Evolutionary conservation across 2,888 invertebrate genomes (phyloP), one percentile per base, ranked within the genome.

Genomic region (Acronicta leporina): DNA sequence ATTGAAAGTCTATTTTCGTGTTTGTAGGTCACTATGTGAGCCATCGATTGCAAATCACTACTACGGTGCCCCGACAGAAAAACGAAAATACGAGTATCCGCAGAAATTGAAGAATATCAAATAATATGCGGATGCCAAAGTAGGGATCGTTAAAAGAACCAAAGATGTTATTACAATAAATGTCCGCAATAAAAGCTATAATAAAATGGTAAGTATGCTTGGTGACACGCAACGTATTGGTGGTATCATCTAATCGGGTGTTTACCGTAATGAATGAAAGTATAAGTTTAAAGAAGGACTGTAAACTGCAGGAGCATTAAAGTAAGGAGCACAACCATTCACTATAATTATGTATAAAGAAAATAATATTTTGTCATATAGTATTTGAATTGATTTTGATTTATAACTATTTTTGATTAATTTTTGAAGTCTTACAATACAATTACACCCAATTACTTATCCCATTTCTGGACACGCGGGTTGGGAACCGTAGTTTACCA

Each of bases 11-110:
- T 71, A 68, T 72, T 79, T 76, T 77, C 55, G 48, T 63, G 68
- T 77, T 69, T 84, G 74, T 88, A 86, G 89, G 89, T 88, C 87
- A 89, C 77, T 84, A 61, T 73, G 77, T 75, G 63, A 69, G 58
- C 47, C 55, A 43, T 61, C 60, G 73, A 76, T 78, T 71, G 75
- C 70, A 61, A 65, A 47, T 74, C 65, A 66, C 27, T 45, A 45
- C 27, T 42, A 4, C 55, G 56, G 35, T 61, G 52, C 49, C 14
- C 14, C 44, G 41, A 14, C 13, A 27, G 40, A 30, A 54, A 30
- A 54, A 46, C 16, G 33, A 11, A 20, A n/a, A 9, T 35, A n/a
- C n/a, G n/a, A n/a, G n/a, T n/a, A 48, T 10, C 20, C 14, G 10
- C 2, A 25, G 4, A 16, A 20, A 11, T 38, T 40, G 2, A 47